Conservation (phyloP, 2,113 vertebrate genomes). For the Sardina pilchardus region DNA sequence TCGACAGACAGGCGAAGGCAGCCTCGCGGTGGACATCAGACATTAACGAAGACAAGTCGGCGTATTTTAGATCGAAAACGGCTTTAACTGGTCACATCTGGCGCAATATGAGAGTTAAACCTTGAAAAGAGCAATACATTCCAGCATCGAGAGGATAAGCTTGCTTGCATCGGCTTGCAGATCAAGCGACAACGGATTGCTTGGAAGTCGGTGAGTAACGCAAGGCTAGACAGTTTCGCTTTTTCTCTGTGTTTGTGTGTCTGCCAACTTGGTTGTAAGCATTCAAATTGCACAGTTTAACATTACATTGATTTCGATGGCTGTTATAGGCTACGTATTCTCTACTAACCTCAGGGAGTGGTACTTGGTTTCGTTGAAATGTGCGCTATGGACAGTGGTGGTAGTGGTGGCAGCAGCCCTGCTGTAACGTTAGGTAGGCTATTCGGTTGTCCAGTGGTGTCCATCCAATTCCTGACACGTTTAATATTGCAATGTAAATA, state of each 20-base stretch:
- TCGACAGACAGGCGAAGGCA: not conserved
- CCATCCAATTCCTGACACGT: not conserved
- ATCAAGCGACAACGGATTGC: not conserved
- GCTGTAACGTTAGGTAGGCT: not conserved
- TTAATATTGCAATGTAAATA: not conserved
- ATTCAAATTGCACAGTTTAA: not conserved
- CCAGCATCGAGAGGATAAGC: not conserved
- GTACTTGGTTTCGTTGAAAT: not conserved
- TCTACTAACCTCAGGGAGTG: not conserved
- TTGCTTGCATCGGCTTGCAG: constrained; percentile 11
- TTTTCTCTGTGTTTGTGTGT: not conserved
- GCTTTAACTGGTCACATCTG: not conserved
- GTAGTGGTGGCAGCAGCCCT: not conserved
- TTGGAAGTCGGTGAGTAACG: not conserved
- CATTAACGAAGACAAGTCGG: not conserved
- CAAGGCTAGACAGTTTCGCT: not conserved
- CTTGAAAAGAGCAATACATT: not conserved
- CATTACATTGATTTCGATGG: not conserved
- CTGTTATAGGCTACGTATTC: not conserved
- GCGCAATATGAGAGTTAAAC: not conserved
- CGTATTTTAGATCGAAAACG: not conserved
- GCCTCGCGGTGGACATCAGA: not conserved
- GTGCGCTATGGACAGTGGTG: constrained; percentile 13
- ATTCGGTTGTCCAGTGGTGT: not conserved
- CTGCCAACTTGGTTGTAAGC: not conserved